phyloP scores from a whole-genome alignment of 2,113 vertebrate species.

The Ptilonorhynchus violaceus region DNA sequence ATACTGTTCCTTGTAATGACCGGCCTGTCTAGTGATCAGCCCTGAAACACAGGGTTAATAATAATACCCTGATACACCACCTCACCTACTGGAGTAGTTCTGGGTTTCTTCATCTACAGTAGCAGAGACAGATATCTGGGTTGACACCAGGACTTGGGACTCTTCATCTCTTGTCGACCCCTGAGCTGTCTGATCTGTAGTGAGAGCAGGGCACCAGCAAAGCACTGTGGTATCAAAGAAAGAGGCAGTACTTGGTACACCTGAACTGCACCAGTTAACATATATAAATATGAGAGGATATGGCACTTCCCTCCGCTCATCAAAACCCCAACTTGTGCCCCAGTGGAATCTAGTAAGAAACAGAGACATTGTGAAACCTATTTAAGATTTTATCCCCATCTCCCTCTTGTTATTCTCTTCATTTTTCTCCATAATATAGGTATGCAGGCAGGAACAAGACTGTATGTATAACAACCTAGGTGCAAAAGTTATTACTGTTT shows the following conservation, averaged over 20 bases:
- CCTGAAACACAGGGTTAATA: neutral
- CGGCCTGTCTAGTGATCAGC: neutral
- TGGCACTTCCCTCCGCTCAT: neutral
- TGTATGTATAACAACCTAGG: neutral
- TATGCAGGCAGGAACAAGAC: neutral
- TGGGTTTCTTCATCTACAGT: neutral
- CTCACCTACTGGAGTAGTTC: neutral
- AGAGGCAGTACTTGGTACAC: neutral
- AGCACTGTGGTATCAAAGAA: neutral
- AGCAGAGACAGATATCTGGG: neutral
- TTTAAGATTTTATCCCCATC: neutral
- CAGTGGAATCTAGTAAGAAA: neutral
- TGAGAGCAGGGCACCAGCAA: neutral
- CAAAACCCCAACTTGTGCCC: neutral
- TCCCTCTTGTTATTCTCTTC: neutral
- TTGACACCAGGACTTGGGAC: neutral
- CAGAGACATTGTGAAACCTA: neutral
- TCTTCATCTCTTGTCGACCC: neutral
- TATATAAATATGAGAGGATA: neutral
- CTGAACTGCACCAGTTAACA: neutral
- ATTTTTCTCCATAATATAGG: neutral
- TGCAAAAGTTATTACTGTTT: neutral
- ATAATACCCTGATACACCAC: neutral
- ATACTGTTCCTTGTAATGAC: neutral
- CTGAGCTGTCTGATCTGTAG: neutral